Conservation (phyloP, 1,140 invertebrate genomes). For the Lineus longissimus region DNA sequence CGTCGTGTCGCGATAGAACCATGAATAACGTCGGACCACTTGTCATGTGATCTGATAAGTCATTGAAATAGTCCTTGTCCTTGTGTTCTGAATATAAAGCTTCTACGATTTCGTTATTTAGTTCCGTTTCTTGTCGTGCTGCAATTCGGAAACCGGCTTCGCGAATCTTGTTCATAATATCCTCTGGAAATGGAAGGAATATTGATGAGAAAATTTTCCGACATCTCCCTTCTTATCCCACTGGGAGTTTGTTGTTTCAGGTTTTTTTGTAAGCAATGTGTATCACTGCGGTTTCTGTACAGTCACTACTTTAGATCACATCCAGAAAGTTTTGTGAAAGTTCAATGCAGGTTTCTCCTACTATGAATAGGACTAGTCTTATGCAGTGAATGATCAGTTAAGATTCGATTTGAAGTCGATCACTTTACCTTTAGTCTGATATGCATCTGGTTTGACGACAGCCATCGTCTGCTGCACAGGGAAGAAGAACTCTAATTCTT, state of each 20-base stretch:
- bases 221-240: too few relatives aligned
- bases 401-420: not conserved
- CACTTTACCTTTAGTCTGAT: slow-evolving; percentile 41
- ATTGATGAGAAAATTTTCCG: slow-evolving; percentile 8
- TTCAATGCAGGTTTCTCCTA: too few relatives aligned
- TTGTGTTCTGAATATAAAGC: slow-evolving; percentile 43
- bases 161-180: slow-evolving; percentile 50
- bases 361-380: too few relatives aligned
- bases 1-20: slow-evolving; percentile 50
- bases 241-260: too few relatives aligned
- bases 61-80: slow-evolving; percentile 47
- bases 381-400: too few relatives aligned
- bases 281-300: too few relatives aligned
- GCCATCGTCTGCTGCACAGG: slow-evolving; percentile 51
- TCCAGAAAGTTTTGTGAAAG: too few relatives aligned
- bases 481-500: slow-evolving; percentile 53
- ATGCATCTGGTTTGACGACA: slow-evolving; percentile 50
- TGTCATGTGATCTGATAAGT: slow-evolving; percentile 45
- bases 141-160: slow-evolving; percentile 51
- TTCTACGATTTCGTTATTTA: slow-evolving; percentile 43
- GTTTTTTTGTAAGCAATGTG: too few relatives aligned
- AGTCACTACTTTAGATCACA: too few relatives aligned
- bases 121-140: slow-evolving; percentile 44
- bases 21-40: slow-evolving; percentile 53
- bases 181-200: slow-evolving; percentile 35